Base-by-base conservation (phyloP, 2,888 invertebrate species). In the Scaptomyza parva region DNA sequence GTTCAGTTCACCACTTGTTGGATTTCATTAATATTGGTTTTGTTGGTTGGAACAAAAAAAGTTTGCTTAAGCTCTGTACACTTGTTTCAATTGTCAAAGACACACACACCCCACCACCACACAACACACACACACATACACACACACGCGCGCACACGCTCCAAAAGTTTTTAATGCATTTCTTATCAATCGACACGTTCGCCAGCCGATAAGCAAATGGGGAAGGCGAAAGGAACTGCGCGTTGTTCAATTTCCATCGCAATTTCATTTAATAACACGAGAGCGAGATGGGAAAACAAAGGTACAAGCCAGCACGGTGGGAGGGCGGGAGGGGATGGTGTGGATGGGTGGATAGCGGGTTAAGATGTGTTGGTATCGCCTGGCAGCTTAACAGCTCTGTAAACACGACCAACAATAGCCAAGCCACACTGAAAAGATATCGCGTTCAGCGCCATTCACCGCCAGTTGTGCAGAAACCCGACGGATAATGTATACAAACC, bases 401-500 rank as follows among this genome's bases (percentile, higher is more conserved):
- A 68, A 65, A 63, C 44, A 62, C 35, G 45, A 20, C 17, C 53
- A 43, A 63, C 60, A 73, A 64, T 54, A 45, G 28, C 14, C 40
- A 40, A 20, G 43, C 66, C 45, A 28, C 6, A 35, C 14, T 11
- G 30, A 9, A 47, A 7, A 35, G 39, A 61, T 64, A 58, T 58
- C 60, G 37, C 48, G 40, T 14, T 64, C 43, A 47, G n/a, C 58
- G 57, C 55, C 60, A 70, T 70, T 70, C 64, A 37, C 57, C 75
- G 84, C 69, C 81, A 78, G 73, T 70, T 78, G 76, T 66, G 74
- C 70, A 63, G 64, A 65, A 70, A 65, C 51, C 51, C 47, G 64
- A 22, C 68, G 52, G 73, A 80, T 77, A 83, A 83, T 79, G 59
- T 66, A 70, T 68, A 47, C 80, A 75, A 53, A 54, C 61, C 73